These are phyloP conservation scores for Nineta flava DNA, from an alignment of 2,888 invertebrate genomes.

Conservation along the genomic window DNA sequence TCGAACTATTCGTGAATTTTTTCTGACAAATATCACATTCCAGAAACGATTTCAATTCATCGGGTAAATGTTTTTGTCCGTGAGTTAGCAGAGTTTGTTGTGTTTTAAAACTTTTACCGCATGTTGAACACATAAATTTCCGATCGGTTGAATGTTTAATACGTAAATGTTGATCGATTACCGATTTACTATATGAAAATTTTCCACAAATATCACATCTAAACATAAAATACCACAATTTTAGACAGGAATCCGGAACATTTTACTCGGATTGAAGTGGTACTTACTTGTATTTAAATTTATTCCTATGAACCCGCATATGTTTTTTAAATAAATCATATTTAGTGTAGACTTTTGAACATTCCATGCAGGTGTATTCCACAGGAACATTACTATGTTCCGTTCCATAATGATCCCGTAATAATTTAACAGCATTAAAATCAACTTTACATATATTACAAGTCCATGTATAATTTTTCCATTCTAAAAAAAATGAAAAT, in stretches of 20 bases:
- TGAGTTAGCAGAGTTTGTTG: slow-evolving; percentile 38
- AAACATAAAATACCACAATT: slow-evolving; percentile 7
- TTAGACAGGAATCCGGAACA: no score
- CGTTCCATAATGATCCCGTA: slow-evolving; percentile 42
- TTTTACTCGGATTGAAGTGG: no score
- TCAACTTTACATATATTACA: slow-evolving; percentile 32
- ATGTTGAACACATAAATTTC: slow-evolving; percentile 34
- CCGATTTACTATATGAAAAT: slow-evolving; percentile 34
- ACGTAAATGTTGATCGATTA: slow-evolving; percentile 30
- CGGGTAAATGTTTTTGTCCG: slow-evolving; percentile 36
- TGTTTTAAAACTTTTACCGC: slow-evolving; percentile 38
- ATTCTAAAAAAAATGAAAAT: no score
- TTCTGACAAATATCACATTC: slow-evolving; percentile 42
- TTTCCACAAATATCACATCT: slow-evolving; percentile 38
- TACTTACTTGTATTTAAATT: slow-evolving; percentile 33
- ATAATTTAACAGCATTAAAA: slow-evolving; percentile 19
- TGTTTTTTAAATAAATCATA: slow-evolving; percentile 47
- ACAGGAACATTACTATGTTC: slow-evolving; percentile 45
- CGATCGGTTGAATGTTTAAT: slow-evolving; percentile 31
- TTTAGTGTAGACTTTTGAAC: slow-evolving; percentile 42
- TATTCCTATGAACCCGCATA: slow-evolving; percentile 42
- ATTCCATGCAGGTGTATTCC: slow-evolving; percentile 45
- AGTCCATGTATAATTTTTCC: slow-evolving; percentile 23
- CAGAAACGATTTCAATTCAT: slow-evolving; percentile 36
- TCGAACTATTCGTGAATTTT: slow-evolving; percentile 38